Evolutionary conservation across 2,888 invertebrate species (phyloP).

Genomic region (Andrena chrysosceles): DNA sequence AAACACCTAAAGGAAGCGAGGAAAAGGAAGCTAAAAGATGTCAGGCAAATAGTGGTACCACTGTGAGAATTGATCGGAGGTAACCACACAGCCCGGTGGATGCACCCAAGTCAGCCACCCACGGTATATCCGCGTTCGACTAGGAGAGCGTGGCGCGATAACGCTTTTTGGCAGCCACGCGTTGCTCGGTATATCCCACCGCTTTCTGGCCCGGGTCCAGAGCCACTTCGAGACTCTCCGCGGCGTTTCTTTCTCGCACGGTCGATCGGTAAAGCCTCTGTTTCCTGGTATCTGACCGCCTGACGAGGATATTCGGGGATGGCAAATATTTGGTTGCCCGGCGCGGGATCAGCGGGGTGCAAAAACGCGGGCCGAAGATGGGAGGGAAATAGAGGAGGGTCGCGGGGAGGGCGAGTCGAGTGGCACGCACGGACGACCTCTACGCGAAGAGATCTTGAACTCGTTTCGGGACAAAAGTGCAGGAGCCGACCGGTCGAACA

Average conservation of each 20-base stretch:
- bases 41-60: neutral
- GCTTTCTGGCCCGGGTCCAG: constrained; percentile 46
- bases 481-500: constrained; percentile 55
- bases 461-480: constrained; percentile 64
- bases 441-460: constrained; percentile 67
- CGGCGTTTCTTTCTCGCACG: constrained; percentile 41
- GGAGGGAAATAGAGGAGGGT: neutral
- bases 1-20: too few species aligned
- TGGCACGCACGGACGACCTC: constrained; percentile 54
- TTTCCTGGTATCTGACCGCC: constrained; percentile 13
- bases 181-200: constrained; percentile 29
- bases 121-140: constrained; percentile 12
- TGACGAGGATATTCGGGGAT: neutral
- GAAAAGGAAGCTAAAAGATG: too few species aligned
- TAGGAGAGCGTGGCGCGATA: constrained; percentile 34
- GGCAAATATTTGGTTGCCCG: too few species aligned
- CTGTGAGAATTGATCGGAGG: neutral
- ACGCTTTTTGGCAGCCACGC: constrained; percentile 48
- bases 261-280: constrained; percentile 23
- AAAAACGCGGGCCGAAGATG: neutral
- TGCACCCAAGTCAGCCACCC: constrained; percentile 27
- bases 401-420: constrained; percentile 5
- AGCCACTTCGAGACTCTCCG: constrained; percentile 33
- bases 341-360: too few species aligned
- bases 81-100: neutral